Base-by-base conservation (phyloP, 2,888 invertebrate genomes). In the Loripinus fragilis region DNA sequence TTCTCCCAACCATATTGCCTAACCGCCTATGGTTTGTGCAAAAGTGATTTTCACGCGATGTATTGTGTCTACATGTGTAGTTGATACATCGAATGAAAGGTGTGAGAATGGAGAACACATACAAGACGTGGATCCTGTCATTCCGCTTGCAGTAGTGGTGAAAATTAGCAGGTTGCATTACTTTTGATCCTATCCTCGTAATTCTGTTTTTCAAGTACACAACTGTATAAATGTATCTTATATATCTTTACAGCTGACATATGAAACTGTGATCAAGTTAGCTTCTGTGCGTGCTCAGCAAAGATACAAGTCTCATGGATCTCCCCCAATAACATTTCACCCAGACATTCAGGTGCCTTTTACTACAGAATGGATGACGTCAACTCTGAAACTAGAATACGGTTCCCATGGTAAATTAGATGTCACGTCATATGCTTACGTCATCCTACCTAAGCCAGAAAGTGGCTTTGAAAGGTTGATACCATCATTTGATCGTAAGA, bases 371-470 rank as follows among this genome's bases (percentile, higher is more conserved):
- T 88, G 86, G 86, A 33, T 75, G 0, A 3, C 68, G 1, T 69
- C 60, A 12, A 64, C 71, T 33, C 68, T 83, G 60, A 42, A 75
- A 0, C 50, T 85, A 5, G 50, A 71, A 0, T 85, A 88, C 60
- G 78, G 78, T n/a, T 52, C 67, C n/a, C 65, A 76, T 10, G 85
- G 84, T 10, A 35, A 45, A 25, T 73, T 88, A 12, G 69, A 73
- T 25, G 86, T 88, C 55, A 85, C 85, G 28, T 88, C 88, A 17
- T 67, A 77, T 25, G 70, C 85, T 0, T 69, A 71, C 33, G 42
- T 67, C 2, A 50, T 50, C 10, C 42, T 42, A 33, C 50, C 72
- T 0, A 28, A 20, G 68, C 12, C 60, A 65, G 52, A 78, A 71
- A 10, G 5, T 15, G 5, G 23, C 12, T 8, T 25, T 25, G 52